phyloP scores from a whole-genome alignment of 2,797 vertebrate species.

The Zenarchopterus dispar region DNA sequence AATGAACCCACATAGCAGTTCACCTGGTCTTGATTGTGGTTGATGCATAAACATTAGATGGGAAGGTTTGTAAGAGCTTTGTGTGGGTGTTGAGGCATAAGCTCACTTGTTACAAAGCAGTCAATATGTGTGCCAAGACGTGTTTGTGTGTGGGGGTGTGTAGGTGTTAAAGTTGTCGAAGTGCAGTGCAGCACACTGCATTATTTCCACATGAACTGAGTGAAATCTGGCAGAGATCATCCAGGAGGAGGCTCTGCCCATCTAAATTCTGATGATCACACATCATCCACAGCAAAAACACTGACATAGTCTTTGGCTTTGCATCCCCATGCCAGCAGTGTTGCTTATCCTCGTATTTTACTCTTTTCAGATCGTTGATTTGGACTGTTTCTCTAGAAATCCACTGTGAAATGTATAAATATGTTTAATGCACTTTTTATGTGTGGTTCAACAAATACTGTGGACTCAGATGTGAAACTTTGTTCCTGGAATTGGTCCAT shows the following conservation, averaged over 20 bases:
- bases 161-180: slow-evolving; percentile 70
- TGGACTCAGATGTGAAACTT: slow-evolving; percentile 8
- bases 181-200: slow-evolving; percentile 54
- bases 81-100: slow-evolving; percentile 69
- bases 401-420: too few species aligned
- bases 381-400: background rate
- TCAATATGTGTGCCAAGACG: slow-evolving; percentile 72
- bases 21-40: slow-evolving; percentile 54
- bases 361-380: background rate
- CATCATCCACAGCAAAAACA: slow-evolving; percentile 4
- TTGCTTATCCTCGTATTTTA: slow-evolving; percentile 8
- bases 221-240: slow-evolving; percentile 39
- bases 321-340: slow-evolving; percentile 14
- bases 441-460: too few species aligned
- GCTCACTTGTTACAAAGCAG: slow-evolving; percentile 64
- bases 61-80: slow-evolving; percentile 61
- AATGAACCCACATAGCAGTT: slow-evolving; percentile 47
- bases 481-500: slow-evolving; percentile 1
- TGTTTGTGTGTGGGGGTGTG: slow-evolving; percentile 66
- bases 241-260: slow-evolving; percentile 18
- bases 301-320: slow-evolving; percentile 8
- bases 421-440: too few species aligned
- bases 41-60: slow-evolving; percentile 78
- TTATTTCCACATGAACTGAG: slow-evolving; percentile 48
- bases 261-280: slow-evolving; percentile 22